These are phyloP conservation scores for Champsocephalus gunnari DNA, from an alignment of 2,797 vertebrate genomes.

Conservation along the genomic window DNA sequence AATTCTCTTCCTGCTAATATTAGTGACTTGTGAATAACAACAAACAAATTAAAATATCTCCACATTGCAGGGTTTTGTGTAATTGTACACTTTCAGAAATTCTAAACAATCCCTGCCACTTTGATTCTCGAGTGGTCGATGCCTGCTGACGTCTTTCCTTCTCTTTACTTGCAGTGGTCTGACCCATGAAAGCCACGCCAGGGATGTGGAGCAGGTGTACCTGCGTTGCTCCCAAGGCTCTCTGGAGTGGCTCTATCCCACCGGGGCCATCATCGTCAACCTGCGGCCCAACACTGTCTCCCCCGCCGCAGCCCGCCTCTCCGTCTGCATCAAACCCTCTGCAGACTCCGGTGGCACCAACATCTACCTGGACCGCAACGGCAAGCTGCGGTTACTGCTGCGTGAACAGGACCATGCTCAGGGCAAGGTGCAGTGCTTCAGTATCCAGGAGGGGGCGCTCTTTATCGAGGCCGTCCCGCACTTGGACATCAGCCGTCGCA, in stretches of 20 bases:
- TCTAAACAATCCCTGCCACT: neutral
- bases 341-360: constrained; percentile 92
- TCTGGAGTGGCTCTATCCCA: constrained; percentile 98
- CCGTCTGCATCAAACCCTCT: constrained; percentile 95
- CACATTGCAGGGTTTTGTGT: constrained; percentile 4
- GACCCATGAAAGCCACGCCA: constrained; percentile 93
- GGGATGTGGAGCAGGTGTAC: constrained; percentile 99
- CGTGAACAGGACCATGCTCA: constrained; percentile 85
- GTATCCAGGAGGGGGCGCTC: constrained; percentile 91
- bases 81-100: neutral
- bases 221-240: constrained; percentile 94
- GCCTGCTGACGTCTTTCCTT: neutral
- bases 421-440: constrained; percentile 90
- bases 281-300: constrained; percentile 92
- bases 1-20: no score
- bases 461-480: constrained; percentile 95
- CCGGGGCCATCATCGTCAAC: constrained; percentile 96
- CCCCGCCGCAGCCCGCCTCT: constrained; percentile 85
- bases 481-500: constrained; percentile 94
- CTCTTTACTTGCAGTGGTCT: constrained; percentile 86
- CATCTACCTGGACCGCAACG: constrained; percentile 96
- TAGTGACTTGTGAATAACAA: no score
- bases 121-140: neutral
- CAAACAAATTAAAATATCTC: neutral
- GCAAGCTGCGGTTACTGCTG: constrained; percentile 93